Evolutionary conservation across 1,140 invertebrate genomes (phyloP), one percentile per base, ranked within the genome.

Genomic region (Drosophila subpulchrella): DNA sequence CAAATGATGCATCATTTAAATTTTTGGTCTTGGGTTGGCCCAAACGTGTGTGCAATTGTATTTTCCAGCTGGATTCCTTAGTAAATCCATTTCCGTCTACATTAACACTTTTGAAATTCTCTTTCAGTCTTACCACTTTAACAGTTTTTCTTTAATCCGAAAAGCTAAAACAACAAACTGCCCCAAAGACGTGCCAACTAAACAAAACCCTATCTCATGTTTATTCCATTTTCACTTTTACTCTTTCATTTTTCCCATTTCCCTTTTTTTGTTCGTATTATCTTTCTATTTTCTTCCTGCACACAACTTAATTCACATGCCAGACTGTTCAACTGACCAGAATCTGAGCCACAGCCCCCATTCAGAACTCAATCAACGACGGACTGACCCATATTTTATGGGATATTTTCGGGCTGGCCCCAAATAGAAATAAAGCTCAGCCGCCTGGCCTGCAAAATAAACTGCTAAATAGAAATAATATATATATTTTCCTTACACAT

Each of bases 331-430:
- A 36, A 54, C 20, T 57, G 68, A 39, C 66, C 66, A 58, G 51
- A 71, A 72, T 50, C 65, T 58, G 47, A 68, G 65, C 60, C 60
- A 65, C 36, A 50, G 36, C 30, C 10, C 34, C 27, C 41, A 50
- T 41, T 58, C 61, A 63, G 68, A 88, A 78, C 82, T 85, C 82
- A 85, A 85, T 85, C 83, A 85, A 71, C 75, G 82, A 67, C 44
- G 65, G 61, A 36, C 74, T 86, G 82, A 86, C 82, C 82, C 83
- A 86, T 67, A 86, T 86, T 82, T 78, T 71, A 82, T 75, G 71
- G 75, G 47, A 73, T 75, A 83, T 79, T 83, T 88, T 58, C 38
- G 51, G 53, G 36, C 51, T 50, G 65, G 44, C 59, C 79, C 75
- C 75, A 75, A 88, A 67, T 78, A 78, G 77, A 70, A 80, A 57